Conservation (phyloP, 37 sponge, comb jelly and placozoan genomes). For the Lycopodina hypogea region DNA sequence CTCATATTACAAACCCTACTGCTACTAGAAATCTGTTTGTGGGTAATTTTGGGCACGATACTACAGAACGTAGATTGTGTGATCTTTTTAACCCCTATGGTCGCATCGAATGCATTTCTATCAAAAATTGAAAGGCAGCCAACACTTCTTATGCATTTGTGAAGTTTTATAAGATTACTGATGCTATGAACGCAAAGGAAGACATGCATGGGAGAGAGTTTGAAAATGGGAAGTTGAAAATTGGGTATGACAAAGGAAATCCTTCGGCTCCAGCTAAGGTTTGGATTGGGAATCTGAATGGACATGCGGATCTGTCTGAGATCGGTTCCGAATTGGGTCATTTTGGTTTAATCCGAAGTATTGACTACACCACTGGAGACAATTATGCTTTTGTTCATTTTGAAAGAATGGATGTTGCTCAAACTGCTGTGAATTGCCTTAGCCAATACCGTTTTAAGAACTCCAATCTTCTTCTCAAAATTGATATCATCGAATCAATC, state of each 20-base stretch:
- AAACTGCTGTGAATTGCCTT: constrained; percentile 52
- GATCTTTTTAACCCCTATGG: constrained; percentile 86
- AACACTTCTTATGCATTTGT: constrained; percentile 87
- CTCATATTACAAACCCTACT: constrained; percentile 58
- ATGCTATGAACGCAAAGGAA: constrained; percentile 89
- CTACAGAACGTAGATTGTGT: constrained; percentile 76
- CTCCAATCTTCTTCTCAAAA: constrained; percentile 36
- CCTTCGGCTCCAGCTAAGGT: constrained; percentile 76
- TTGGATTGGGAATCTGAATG: constrained; percentile 72
- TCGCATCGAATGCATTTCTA: constrained; percentile 80
- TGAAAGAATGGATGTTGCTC: constrained; percentile 72
- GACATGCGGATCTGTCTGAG: constrained; percentile 57
- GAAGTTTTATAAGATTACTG: constrained; percentile 79
- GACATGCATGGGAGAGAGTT: constrained; percentile 79
- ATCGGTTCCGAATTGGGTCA: constrained; percentile 80
- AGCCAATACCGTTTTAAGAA: constrained; percentile 34
- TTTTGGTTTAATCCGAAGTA: constrained; percentile 80
- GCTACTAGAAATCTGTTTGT: constrained; percentile 93
- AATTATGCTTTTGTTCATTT: constrained; percentile 75
- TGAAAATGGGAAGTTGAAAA: constrained; percentile 69
- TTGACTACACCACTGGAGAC: constrained; percentile 75
- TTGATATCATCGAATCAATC: constrained; percentile 43
- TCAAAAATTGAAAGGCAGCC: constrained; percentile 57
- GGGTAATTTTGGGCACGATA: constrained; percentile 80
- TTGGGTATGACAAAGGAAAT: constrained; percentile 85